These are phyloP conservation scores for Bombus superbus DNA, from an alignment of 1,140 invertebrate genomes.

Conservation along the genomic window DNA sequence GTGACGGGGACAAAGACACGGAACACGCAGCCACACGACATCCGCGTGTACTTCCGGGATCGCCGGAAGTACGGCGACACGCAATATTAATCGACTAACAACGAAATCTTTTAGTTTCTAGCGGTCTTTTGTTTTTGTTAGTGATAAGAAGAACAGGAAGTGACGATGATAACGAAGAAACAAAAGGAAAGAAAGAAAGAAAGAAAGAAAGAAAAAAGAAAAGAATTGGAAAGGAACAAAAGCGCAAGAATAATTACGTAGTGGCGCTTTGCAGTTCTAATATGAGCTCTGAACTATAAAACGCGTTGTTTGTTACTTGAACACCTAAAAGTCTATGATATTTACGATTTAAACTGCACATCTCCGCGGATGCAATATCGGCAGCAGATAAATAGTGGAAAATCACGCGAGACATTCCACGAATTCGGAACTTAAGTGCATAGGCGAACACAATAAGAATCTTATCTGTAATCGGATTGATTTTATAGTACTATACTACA, in stretches of 20 bases:
- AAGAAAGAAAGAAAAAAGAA: too few relatives aligned
- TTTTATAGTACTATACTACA: slow-evolving; percentile 81
- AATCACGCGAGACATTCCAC: slow-evolving; percentile 81
- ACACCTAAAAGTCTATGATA: slow-evolving; percentile 79
- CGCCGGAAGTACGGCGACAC: slow-evolving; percentile 26
- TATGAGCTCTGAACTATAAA: slow-evolving; percentile 77
- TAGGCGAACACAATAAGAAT: slow-evolving; percentile 65
- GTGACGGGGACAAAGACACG: neutral
- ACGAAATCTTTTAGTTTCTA: slow-evolving; percentile 72
- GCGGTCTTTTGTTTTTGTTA: neutral
- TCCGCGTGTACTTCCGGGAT: neutral
- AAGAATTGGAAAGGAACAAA: neutral
- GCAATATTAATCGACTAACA: slow-evolving; percentile 72
- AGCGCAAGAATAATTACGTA: neutral
- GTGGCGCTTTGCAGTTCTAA: slow-evolving; percentile 67
- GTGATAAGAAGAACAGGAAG: neutral
- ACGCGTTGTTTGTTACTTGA: slow-evolving; percentile 76
- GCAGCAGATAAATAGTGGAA: slow-evolving; percentile 75
- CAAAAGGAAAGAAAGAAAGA: neutral
- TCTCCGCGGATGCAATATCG: slow-evolving; percentile 65
- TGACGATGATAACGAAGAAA: neutral
- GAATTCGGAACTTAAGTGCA: slow-evolving; percentile 81
- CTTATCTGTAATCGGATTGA: slow-evolving; percentile 68
- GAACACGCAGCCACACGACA: slow-evolving; percentile 10
- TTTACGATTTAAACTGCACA: slow-evolving; percentile 71